Conservation (phyloP, 2,113 vertebrate genomes). For the Pongo pygmaeus region DNA sequence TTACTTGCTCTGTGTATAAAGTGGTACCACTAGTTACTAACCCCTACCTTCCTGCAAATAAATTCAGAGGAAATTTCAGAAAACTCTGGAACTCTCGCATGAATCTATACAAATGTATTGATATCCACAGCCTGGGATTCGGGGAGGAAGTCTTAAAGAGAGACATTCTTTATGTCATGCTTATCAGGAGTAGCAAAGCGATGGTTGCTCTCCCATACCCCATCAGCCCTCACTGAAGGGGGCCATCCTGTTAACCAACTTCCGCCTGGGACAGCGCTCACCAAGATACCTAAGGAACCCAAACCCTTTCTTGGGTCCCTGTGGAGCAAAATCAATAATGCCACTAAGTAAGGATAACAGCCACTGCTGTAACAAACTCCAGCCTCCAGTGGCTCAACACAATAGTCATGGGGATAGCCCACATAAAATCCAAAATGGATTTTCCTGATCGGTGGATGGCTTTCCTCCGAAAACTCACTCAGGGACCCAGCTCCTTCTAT, state of each 20-base stretch:
- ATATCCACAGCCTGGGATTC: not conserved
- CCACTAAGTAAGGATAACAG: not conserved
- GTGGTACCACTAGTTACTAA: not conserved
- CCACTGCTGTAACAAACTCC: not conserved
- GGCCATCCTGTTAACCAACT: not conserved
- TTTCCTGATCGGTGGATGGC: not conserved
- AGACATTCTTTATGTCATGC: not conserved
- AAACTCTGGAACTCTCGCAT: not conserved
- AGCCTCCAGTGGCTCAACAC: not conserved
- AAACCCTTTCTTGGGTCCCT: not conserved
- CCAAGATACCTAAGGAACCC: not conserved
- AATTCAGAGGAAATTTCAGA: not conserved
- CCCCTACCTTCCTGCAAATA: not conserved
- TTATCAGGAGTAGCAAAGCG: not conserved
- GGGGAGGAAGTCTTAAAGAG: not conserved
- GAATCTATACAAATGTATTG: not conserved
- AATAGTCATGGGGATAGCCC: not conserved
- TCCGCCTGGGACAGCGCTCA: not conserved
- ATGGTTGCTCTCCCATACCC: not conserved
- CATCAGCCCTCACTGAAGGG: not conserved
- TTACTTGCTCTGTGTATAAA: not conserved
- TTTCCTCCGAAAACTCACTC: not conserved
- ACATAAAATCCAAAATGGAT: not conserved
- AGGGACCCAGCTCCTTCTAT: not conserved
- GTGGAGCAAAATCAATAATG: not conserved